These are phyloP conservation scores for Caenorhabditis zanzibari DNA, from an alignment of 2,888 invertebrate genomes.

Conservation along the genomic window DNA sequence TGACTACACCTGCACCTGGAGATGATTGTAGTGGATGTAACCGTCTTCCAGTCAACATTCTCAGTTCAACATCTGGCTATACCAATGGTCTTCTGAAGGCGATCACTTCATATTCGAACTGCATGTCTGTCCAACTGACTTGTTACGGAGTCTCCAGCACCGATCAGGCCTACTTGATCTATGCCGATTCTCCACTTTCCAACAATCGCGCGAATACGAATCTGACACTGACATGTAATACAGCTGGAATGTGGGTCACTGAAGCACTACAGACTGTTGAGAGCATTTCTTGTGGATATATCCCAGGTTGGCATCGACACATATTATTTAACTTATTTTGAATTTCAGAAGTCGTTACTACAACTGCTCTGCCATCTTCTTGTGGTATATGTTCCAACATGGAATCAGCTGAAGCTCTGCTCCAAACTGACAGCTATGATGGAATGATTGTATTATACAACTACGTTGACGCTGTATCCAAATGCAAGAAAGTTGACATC, in stretches of 20 bases:
- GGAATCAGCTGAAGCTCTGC: constrained; percentile 54
- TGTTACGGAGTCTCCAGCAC: constrained; percentile 47
- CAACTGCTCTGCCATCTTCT: constrained; percentile 42
- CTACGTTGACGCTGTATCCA: constrained; percentile 45
- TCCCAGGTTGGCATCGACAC: constrained; percentile 3
- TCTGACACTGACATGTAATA: constrained; percentile 45
- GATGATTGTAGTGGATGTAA: constrained; percentile 54
- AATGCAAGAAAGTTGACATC: constrained; percentile 66
- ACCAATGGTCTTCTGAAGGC: constrained; percentile 58
- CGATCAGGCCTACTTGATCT: constrained; percentile 50
- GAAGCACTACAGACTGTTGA: constrained; percentile 50
- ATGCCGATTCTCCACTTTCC: constrained; percentile 36
- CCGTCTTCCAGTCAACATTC: constrained; percentile 47
- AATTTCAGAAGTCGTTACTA: constrained; percentile 46
- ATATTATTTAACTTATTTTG: background rate
- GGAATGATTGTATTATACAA: constrained; percentile 71
- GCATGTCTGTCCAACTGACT: constrained; percentile 55
- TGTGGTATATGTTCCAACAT: constrained; percentile 67
- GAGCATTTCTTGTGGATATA: constrained; percentile 59
- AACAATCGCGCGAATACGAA: background rate
- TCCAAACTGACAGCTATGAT: constrained; percentile 45
- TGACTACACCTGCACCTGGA: constrained; percentile 45
- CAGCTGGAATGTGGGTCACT: constrained; percentile 48
- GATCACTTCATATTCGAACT: constrained; percentile 35
- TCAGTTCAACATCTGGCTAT: constrained; percentile 43